Percentiles rank a stretch among this genome's conserved stretches.
phyloP scores from a whole-genome alignment of 2,113 vertebrate species.

The Toxotes chatareus region DNA sequence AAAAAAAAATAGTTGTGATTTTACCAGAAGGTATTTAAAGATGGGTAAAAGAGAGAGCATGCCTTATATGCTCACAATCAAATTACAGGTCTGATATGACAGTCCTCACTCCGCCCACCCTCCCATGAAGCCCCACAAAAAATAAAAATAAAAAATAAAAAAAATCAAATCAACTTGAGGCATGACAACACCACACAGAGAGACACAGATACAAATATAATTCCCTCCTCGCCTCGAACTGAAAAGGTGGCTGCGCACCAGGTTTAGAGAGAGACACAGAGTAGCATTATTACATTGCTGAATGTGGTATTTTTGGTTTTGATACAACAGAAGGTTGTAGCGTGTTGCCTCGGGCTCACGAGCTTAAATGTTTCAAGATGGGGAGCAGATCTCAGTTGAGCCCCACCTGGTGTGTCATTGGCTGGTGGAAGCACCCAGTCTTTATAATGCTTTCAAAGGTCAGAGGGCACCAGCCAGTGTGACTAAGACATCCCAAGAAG shows the following conservation, averaged over 20 bases:
- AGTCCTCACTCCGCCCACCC: conserved; percentile 58
- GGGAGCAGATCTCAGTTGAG: conserved; percentile 56
- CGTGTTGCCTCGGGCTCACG: conserved; percentile 69
- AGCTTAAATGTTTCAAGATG: conserved; percentile 63
- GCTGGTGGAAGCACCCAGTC: conserved; percentile 73
- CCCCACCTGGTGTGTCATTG: conserved; percentile 61
- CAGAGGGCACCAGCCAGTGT: conserved; percentile 62
- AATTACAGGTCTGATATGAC: conserved; percentile 73
- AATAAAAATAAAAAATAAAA: conserved; percentile 1
- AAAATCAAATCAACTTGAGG: conserved; percentile 68
- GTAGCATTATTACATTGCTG: conserved; percentile 79
- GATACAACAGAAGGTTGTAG: conserved; percentile 80
- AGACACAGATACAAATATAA: conserved; percentile 79
- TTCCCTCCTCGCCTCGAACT: conserved; percentile 77
- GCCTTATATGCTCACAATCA: conserved; percentile 75
- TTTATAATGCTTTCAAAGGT: conserved; percentile 70
- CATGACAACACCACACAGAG: conserved; percentile 75
- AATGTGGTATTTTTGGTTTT: conserved; percentile 85
- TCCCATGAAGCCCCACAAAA: conserved; percentile 54
- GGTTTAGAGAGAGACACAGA: conserved; percentile 71
- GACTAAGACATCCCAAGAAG: conserved; percentile 72
- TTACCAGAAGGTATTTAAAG: conserved; percentile 55
- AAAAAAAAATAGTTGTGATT: conserved; percentile 54
- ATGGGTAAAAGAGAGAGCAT: conserved; percentile 67
- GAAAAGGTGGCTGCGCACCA: conserved; percentile 74